Evolutionary conservation across 2,888 invertebrate genomes (phyloP).

Genomic region (Stictocephala bisonia): DNA sequence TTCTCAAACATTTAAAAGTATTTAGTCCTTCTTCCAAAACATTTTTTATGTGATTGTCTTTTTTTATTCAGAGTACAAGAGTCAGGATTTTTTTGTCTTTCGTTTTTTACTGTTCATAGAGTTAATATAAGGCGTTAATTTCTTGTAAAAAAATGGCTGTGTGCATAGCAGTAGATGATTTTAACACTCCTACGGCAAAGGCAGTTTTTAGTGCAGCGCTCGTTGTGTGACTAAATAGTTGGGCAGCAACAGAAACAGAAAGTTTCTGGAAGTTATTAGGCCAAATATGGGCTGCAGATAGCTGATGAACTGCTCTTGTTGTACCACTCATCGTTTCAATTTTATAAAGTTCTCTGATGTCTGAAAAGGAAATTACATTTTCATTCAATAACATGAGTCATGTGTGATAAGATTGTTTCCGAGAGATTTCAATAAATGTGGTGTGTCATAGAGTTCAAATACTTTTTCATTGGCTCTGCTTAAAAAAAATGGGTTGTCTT

Average conservation of each 20-base stretch:
- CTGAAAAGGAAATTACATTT: conserved; percentile 49
- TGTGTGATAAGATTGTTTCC: conserved; percentile 52
- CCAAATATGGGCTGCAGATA: not conserved
- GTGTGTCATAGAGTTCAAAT: conserved; percentile 53
- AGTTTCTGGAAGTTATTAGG: conserved; percentile 45
- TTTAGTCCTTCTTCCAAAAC: conserved; percentile 41
- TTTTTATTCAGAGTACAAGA: conserved; percentile 40
- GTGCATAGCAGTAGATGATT: conserved; percentile 24
- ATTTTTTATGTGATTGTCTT: conserved; percentile 34
- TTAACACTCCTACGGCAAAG: conserved; percentile 49
- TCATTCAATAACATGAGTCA: conserved; percentile 48
- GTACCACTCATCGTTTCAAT: conserved; percentile 47
- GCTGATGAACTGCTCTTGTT: conserved; percentile 50
- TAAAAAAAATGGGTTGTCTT: conserved; percentile 49
- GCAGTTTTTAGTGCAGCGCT: conserved; percentile 53
- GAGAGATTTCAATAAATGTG: conserved; percentile 54
- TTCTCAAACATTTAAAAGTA: conserved; percentile 42
- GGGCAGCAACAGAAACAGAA: conserved; percentile 29
- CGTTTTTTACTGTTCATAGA: conserved; percentile 53
- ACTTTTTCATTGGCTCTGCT: conserved; percentile 47
- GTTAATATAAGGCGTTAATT: conserved; percentile 55
- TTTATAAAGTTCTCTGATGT: conserved; percentile 50
- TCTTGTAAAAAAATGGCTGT: conserved; percentile 56
- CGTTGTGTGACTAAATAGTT: conserved; percentile 55
- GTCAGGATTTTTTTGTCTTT: conserved; percentile 50